Base-by-base conservation (phyloP, 2,888 invertebrate genomes). In the Cyclophora punctaria region DNA sequence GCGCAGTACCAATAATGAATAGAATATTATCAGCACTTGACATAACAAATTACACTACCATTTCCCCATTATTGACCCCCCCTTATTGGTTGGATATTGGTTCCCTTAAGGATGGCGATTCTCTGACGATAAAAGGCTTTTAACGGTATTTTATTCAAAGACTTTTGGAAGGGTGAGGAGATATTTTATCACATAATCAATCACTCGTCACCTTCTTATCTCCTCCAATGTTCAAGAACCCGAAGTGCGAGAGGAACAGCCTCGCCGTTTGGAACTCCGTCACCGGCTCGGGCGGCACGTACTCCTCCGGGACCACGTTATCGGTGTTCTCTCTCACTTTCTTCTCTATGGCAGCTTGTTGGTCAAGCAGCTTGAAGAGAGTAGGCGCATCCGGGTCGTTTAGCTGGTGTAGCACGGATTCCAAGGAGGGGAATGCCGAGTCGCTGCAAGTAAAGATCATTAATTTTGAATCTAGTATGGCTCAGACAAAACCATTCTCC, bases 261-360 rank as follows among this genome's bases (percentile, higher is more conserved):
- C 99, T 91, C 2, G 98, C 96, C 0, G 98, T 98, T 84, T 98
- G 98, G 74, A 98, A 98, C 75, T 98, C 97, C 50, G 96, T 94
- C 63, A 95, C 95, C 3, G 95, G 93, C 3, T 93, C 90, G 0
- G 96, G 96, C 2, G 96, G 94, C 0, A 91, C 83, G 61, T 95
- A 95, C 48, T 89, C 89, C 71, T 96, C 96, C 6, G 93, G 92
- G 0, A 90, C 83, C 84, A 72, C 73, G 52, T 82, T 78, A 33
- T 82, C 69, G 64, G 88, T 77, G 54, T 69, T 69, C 49, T 88
- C 91, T 66, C 84, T 84, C 6, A 90, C 89, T 6, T 88, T 69
- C 62, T 90, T 90, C 66, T 92, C 91, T 7, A 90, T 78, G 3
- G 86, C 84, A 0, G 92, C 91, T 70, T 95, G 95, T 55, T 92